These are phyloP conservation scores for Clupea harengus DNA, from an alignment of 2,113 vertebrate species.

Conservation along the genomic window DNA sequence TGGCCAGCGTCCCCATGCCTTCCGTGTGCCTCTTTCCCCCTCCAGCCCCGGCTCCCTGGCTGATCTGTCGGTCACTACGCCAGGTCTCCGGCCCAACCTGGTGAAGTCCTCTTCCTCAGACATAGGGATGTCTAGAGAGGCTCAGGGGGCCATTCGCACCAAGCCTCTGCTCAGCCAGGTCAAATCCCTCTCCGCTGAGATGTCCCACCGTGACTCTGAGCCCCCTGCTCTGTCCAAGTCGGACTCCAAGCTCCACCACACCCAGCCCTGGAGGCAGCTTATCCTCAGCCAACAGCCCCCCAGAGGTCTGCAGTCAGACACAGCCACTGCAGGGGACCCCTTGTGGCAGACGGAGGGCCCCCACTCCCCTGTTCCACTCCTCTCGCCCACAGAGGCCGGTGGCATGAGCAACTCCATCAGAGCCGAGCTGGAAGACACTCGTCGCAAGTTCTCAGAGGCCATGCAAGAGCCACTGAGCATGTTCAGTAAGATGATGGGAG, in stretches of 20 bases:
- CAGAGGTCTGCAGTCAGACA: conserved; percentile 50
- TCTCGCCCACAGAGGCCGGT: not conserved
- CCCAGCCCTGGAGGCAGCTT: conserved; percentile 67
- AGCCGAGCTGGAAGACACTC: conserved; percentile 80
- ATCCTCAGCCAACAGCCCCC: conserved; percentile 51
- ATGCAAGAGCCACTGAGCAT: conserved; percentile 80
- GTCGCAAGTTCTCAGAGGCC: conserved; percentile 74
- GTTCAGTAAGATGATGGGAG: conserved; percentile 83
- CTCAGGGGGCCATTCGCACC: not conserved
- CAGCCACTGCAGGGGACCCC: not conserved
- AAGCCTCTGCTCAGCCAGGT: not conserved
- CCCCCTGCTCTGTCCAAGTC: conserved; percentile 73
- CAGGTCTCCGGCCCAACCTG: not conserved
- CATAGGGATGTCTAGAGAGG: conserved; percentile 22
- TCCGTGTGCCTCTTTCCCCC: not conserved
- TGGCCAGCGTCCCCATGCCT: conserved; percentile 28
- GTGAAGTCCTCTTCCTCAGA: not conserved
- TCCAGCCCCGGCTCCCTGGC: conserved; percentile 7
- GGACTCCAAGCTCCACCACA: conserved; percentile 70
- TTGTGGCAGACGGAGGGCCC: not conserved
- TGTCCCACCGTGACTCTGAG: conserved; percentile 61
- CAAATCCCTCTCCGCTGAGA: not conserved
- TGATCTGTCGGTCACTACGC: not conserved
- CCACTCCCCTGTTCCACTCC: not conserved
- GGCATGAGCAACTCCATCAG: not conserved